Conservation (phyloP, 2,797 vertebrate species). For the Kryptopterus vitreolus region DNA sequence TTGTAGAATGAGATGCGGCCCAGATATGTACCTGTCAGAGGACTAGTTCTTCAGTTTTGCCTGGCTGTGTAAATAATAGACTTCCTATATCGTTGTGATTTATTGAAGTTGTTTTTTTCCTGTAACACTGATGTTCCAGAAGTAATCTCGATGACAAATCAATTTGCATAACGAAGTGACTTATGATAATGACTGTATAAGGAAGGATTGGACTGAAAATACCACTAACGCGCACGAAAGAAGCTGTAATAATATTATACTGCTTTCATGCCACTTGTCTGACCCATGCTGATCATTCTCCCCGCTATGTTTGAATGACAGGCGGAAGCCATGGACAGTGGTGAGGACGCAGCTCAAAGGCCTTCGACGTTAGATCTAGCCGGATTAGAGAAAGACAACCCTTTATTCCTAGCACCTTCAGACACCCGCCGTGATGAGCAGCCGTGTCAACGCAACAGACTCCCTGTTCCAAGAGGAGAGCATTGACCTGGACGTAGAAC, state of each 20-base stretch:
- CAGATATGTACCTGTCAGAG: not conserved
- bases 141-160: not conserved
- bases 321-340: constrained; percentile 69
- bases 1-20: not conserved
- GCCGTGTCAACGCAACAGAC: constrained; percentile 55
- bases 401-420: constrained; percentile 35
- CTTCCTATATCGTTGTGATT: not conserved
- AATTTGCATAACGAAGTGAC: no score
- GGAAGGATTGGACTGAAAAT: not conserved
- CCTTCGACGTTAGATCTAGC: constrained; percentile 72
- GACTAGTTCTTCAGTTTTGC: not conserved
- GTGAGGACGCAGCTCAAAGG: constrained; percentile 68
- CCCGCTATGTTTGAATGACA: constrained; percentile 42
- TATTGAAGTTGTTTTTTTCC: not conserved
- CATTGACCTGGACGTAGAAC: constrained; percentile 84
- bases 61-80: not conserved
- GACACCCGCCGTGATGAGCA: constrained; percentile 19
- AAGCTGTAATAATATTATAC: not conserved
- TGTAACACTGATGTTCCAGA: not conserved
- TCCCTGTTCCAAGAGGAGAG: constrained; percentile 80
- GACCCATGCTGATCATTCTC: not conserved
- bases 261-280: not conserved
- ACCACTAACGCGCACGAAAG: not conserved
- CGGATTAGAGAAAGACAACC: constrained; percentile 52
- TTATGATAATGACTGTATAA: not conserved